A percentile compares a stretch with the other conserved stretches of the same genome.
phyloP scores from a whole-genome alignment of 2,797 vertebrate genomes.

The Channallabes apus region DNA sequence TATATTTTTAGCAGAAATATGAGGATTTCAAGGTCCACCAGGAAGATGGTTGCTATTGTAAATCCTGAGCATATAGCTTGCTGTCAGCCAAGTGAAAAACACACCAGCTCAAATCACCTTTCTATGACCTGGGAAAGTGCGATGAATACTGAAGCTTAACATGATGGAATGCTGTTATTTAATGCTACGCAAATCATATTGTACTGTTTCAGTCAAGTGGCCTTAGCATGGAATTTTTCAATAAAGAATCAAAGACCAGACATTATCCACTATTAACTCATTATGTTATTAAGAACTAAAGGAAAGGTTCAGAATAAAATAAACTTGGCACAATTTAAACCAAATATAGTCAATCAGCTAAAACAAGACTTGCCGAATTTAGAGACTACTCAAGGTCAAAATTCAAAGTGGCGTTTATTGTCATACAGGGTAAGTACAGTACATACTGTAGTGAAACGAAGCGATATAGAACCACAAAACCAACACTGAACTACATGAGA shows the following conservation, averaged over 20 bases:
- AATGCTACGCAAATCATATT: neutral
- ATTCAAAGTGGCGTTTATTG: too few species aligned
- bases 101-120: constrained; percentile 25
- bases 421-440: too few species aligned
- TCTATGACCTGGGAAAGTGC: constrained; percentile 22
- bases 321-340: neutral
- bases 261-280: neutral
- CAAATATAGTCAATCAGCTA: neutral
- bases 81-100: constrained; percentile 21
- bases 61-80: neutral
- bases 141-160: constrained; percentile 1
- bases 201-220: neutral
- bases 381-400: too few species aligned
- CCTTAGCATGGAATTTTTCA: neutral
- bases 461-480: too few species aligned
- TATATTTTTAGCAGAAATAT: constrained; percentile 22
- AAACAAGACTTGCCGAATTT: neutral
- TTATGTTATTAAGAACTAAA: neutral
- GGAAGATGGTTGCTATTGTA: constrained; percentile 6
- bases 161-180: neutral
- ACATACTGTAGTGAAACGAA: too few species aligned
- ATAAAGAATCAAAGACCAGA: neutral
- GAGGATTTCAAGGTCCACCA: constrained; percentile 2
- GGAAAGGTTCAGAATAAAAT: neutral
- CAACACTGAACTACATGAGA: too few species aligned